Conservation (phyloP, 2,113 vertebrate genomes). For the Sylvia atricapilla region DNA sequence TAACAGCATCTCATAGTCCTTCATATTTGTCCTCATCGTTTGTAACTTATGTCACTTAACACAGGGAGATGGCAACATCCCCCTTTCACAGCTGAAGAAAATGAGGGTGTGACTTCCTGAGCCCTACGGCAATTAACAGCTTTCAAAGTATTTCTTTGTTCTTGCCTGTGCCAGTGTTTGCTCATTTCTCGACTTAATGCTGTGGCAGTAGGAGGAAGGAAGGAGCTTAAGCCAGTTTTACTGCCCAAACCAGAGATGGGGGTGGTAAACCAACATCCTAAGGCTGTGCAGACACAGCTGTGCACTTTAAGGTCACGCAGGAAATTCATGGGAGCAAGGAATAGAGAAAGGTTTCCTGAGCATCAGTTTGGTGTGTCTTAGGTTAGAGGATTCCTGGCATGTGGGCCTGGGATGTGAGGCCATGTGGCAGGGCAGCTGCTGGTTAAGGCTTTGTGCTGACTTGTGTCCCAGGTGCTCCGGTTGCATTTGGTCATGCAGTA, state of each 20-base stretch:
- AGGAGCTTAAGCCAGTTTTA: neutral
- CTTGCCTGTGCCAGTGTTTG: neutral
- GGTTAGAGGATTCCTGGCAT: neutral
- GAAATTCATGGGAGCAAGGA: neutral
- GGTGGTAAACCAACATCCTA: neutral
- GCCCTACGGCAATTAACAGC: neutral
- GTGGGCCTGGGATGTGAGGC: neutral
- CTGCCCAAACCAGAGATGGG: neutral
- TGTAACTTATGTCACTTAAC: neutral
- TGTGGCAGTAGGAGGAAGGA: slow-evolving; percentile 5
- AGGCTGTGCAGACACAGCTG: neutral
- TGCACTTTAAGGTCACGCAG: neutral
- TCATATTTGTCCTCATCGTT: neutral
- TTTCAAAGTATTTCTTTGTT: neutral
- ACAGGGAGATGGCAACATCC: neutral
- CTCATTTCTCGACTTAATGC: neutral
- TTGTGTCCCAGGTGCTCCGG: neutral
- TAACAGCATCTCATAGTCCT: neutral
- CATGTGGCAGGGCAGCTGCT: neutral
- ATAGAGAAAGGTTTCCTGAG: neutral
- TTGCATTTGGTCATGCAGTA: neutral
- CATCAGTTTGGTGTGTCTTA: neutral
- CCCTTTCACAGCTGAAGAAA: neutral
- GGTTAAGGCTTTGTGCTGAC: neutral
- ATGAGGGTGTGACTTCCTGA: neutral